A percentile compares a stretch with the other conserved stretches of the same genome.
Conservation (phyloP, 2,888 invertebrate species). For the Caenorhabditis sp. region DNA sequence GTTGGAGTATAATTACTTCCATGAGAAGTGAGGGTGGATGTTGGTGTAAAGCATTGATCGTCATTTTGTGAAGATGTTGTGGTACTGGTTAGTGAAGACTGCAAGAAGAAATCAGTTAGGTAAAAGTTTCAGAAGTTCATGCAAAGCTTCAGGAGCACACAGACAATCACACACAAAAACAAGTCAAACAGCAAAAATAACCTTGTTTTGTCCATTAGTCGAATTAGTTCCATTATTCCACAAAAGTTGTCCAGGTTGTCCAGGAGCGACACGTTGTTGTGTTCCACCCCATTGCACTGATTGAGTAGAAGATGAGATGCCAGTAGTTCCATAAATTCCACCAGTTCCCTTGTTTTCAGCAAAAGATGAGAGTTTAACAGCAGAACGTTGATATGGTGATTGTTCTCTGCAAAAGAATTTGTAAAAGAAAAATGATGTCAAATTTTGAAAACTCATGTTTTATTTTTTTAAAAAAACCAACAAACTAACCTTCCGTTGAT, state of each 20-base stretch:
- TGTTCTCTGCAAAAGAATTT: slow-evolving; percentile 46
- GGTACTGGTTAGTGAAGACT: slow-evolving; percentile 43
- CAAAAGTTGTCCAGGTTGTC: slow-evolving; percentile 51
- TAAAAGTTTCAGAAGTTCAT: slow-evolving; percentile 3
- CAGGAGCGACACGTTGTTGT: slow-evolving; percentile 46
- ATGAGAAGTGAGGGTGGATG: slow-evolving; percentile 60
- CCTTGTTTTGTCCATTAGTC: slow-evolving; percentile 43
- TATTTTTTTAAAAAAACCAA: no score
- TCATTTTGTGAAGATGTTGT: slow-evolving; percentile 56
- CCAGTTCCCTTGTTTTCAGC: slow-evolving; percentile 39
- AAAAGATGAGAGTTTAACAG: slow-evolving; percentile 53
- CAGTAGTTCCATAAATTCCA: slow-evolving; percentile 36
- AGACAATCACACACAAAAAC: slow-evolving; percentile 4
- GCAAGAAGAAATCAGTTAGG: slow-evolving; percentile 14
- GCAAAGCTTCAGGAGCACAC: no score
- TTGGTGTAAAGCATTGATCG: slow-evolving; percentile 60
- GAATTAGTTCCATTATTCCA: slow-evolving; percentile 33
- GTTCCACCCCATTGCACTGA: slow-evolving; percentile 34
- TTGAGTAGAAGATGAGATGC: slow-evolving; percentile 22
- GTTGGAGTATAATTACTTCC: slow-evolving; percentile 56
- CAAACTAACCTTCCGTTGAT: slow-evolving; percentile 29
- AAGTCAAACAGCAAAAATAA: slow-evolving; percentile 25
- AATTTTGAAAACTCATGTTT: no score
- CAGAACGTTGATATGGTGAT: slow-evolving; percentile 52
- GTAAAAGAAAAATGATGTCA: no score